Percentiles rank a stretch among this genome's conserved stretches.
These are phyloP conservation scores for Phaethornis superciliosus DNA, from an alignment of 2,113 vertebrate species.

Conservation along the genomic window DNA sequence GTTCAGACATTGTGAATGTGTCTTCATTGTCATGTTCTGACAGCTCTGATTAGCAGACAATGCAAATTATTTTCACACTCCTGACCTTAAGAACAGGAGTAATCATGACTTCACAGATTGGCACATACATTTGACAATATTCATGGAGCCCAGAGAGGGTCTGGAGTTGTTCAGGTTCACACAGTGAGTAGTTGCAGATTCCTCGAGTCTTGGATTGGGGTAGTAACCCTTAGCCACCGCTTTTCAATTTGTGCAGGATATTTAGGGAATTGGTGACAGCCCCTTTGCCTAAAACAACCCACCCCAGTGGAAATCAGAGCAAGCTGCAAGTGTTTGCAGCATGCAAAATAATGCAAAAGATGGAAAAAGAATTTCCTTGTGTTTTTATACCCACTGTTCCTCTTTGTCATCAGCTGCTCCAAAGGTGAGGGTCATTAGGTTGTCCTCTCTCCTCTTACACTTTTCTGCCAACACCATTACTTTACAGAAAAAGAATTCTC, in stretches of 20 bases:
- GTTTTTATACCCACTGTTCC: background rate
- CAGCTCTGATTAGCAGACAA: background rate
- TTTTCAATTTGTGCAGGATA: background rate
- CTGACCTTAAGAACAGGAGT: background rate
- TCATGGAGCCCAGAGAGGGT: background rate
- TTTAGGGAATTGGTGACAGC: background rate
- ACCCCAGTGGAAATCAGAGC: background rate
- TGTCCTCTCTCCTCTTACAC: background rate
- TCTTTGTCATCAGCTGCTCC: background rate
- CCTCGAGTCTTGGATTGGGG: background rate
- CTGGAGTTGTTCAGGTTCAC: background rate
- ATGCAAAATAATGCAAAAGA: background rate
- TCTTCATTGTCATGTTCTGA: background rate
- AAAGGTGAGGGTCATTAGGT: background rate
- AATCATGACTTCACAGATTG: background rate
- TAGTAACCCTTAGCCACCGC: background rate
- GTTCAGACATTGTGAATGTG: background rate
- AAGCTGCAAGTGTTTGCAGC: background rate
- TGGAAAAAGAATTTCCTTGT: background rate
- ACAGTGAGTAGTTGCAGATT: background rate
- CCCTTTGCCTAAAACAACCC: background rate
- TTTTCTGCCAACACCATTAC: background rate
- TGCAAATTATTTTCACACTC: background rate
- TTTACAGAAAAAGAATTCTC: background rate
- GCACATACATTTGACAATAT: background rate